Evolutionary conservation across 1,140 invertebrate genomes (phyloP).

Genomic region (Octopus sinensis): DNA sequence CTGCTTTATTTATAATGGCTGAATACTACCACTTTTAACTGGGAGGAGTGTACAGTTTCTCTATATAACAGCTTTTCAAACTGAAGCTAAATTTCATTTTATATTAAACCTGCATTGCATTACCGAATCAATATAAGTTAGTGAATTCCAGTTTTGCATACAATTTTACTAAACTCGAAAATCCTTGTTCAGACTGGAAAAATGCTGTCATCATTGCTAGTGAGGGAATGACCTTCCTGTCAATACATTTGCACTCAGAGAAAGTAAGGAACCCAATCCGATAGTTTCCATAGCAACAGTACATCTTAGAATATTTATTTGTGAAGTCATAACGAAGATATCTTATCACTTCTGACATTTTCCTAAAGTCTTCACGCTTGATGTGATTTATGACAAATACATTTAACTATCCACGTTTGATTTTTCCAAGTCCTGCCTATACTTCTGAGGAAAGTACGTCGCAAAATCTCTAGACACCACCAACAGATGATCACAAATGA

Average conservation of each 20-base stretch:
- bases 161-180: neutral
- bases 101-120: neutral
- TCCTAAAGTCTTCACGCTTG: neutral
- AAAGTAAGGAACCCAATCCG: neutral
- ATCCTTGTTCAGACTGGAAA: constrained; percentile 1
- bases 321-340: neutral
- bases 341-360: neutral
- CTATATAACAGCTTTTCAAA: neutral
- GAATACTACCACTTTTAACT: too few relatives aligned
- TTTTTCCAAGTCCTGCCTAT: neutral
- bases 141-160: neutral
- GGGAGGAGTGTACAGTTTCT: too few relatives aligned
- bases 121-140: neutral
- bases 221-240: neutral
- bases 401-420: constrained; percentile 1
- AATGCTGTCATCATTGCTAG: neutral
- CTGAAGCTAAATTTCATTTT: constrained; percentile 1
- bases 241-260: neutral
- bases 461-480: neutral
- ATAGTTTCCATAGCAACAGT: constrained; percentile 5
- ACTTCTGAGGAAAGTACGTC: neutral
- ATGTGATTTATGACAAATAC: neutral
- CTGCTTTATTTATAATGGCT: too few relatives aligned
- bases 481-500: neutral
- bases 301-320: neutral